Conservation (phyloP, 2,888 invertebrate species). For the Eristalis arbustorum region DNA sequence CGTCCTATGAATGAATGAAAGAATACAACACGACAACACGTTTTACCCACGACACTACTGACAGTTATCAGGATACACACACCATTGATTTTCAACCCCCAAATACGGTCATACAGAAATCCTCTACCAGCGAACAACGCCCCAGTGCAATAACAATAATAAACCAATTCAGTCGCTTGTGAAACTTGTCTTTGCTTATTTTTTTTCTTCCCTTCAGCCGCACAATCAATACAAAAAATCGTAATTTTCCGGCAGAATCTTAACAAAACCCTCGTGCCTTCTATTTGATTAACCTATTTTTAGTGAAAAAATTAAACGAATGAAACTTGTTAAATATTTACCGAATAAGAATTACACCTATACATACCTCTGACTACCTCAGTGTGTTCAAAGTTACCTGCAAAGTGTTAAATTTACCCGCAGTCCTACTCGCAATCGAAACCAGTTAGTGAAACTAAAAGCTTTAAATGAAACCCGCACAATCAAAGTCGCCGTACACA, state of each 20-base stretch:
- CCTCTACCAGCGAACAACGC: conserved; percentile 49
- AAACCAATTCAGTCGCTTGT: conserved; percentile 55
- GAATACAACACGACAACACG: background rate
- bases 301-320: conserved; percentile 1
- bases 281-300: conserved; percentile 8
- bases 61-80: conserved; percentile 46
- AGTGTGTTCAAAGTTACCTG: conserved; percentile 41
- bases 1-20: conserved; percentile 2
- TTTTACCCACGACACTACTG: conserved; percentile 16
- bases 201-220: conserved; percentile 27
- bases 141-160: conserved; percentile 68
- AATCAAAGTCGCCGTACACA: conserved; percentile 26
- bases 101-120: conserved; percentile 23
- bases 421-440: background rate
- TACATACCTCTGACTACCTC: conserved; percentile 42
- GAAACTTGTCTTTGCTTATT: conserved; percentile 16
- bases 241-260: conserved; percentile 26
- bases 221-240: conserved; percentile 47
- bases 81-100: conserved; percentile 53
- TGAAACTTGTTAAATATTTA: conserved; percentile 35
- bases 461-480: conserved; percentile 56
- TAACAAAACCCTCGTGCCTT: conserved; percentile 53
- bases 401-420: conserved; percentile 4
- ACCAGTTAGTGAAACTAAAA: conserved; percentile 28
- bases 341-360: conserved; percentile 5